Evolutionary conservation across 2,888 invertebrate genomes (phyloP).

Genomic region (Linnaemya tessellans): DNA sequence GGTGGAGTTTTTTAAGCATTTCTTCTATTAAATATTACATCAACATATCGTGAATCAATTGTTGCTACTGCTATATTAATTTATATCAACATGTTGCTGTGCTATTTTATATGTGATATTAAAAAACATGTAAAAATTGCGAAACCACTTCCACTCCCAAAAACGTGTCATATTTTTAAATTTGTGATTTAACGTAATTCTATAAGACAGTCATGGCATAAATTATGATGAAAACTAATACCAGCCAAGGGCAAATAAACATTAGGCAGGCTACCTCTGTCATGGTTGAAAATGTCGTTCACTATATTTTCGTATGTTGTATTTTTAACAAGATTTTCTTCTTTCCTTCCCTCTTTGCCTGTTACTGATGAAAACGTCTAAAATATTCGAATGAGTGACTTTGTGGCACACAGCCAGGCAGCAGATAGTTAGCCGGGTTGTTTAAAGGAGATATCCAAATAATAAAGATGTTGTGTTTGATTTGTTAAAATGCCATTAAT

Average conservation of each 20-base stretch:
- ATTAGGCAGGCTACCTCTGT: conserved; percentile 85
- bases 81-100: neutral
- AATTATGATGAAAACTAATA: conserved; percentile 87
- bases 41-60: neutral
- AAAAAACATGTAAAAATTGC: neutral
- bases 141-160: neutral
- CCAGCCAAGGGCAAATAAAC: conserved; percentile 88
- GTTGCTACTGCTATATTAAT: neutral
- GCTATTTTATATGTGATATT: neutral
- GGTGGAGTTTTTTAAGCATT: neutral
- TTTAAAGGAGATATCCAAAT: neutral
- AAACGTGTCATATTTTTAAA: conserved; percentile 74
- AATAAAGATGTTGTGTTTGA: neutral
- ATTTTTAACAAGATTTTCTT: neutral
- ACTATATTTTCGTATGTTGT: neutral
- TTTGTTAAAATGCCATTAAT: neutral
- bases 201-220: conserved; percentile 87
- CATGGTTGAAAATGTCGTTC: conserved; percentile 75
- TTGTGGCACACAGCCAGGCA: conserved; percentile 32
- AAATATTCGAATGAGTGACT: neutral
- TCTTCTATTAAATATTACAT: neutral
- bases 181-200: conserved; percentile 29
- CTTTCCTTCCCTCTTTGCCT: neutral
- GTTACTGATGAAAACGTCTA: neutral
- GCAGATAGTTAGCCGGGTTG: neutral